Evolutionary conservation across 2,888 invertebrate species (phyloP).

Genomic region (Kuschelorhynchus macadamiae): DNA sequence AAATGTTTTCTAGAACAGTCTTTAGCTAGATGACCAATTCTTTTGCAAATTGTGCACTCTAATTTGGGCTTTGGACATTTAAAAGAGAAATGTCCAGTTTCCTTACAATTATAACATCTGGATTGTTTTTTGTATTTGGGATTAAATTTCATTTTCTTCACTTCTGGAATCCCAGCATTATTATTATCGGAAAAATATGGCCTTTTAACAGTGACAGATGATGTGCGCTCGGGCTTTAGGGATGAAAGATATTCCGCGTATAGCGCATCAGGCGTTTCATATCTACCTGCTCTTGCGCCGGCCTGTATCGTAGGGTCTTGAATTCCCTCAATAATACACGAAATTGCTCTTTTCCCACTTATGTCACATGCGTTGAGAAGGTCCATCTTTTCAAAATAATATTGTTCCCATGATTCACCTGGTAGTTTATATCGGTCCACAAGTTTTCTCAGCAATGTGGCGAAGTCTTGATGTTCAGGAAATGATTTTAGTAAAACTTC

Average conservation of each 20-base stretch:
- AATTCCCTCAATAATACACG: conserved; percentile 36
- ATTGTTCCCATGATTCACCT: conserved; percentile 24
- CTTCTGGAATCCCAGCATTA: too few species aligned
- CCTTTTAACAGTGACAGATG: too few species aligned
- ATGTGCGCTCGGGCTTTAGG: not conserved
- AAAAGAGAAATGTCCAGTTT: not conserved
- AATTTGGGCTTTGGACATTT: conserved; percentile 13
- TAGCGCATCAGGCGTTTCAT: conserved; percentile 33
- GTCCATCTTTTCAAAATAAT: not conserved
- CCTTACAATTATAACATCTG: conserved; percentile 7
- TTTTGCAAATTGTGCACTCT: conserved; percentile 11
- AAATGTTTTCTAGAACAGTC: not conserved
- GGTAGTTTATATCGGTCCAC: conserved; percentile 21
- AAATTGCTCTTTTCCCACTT: conserved; percentile 28
- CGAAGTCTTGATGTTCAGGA: conserved; percentile 38
- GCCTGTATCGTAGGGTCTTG: conserved; percentile 23
- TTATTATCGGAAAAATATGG: too few species aligned
- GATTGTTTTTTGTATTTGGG: too few species aligned
- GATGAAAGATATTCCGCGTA: conserved; percentile 26
- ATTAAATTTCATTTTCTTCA: too few species aligned
- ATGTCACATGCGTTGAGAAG: conserved; percentile 21
- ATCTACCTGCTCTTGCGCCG: conserved; percentile 32
- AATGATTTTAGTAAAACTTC: conserved; percentile 15
- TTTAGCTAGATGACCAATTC: conserved; percentile 4
- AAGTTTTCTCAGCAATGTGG: conserved; percentile 23